These are phyloP conservation scores for Hedychridium roseum DNA, from an alignment of 2,888 invertebrate species.

Conservation along the genomic window DNA sequence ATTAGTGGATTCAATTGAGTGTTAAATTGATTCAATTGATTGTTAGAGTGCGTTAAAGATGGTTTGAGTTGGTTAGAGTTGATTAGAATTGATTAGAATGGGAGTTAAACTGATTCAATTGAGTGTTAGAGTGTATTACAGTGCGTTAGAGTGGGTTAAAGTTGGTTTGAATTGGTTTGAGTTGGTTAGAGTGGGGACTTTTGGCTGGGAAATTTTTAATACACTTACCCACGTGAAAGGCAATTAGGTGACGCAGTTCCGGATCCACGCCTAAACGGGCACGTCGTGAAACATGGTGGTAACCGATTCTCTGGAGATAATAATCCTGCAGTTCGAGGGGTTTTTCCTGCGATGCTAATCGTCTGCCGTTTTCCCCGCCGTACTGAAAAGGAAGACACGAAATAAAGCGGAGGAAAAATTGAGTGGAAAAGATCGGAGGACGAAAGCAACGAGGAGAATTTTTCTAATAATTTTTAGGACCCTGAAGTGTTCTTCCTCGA, in stretches of 20 bases:
- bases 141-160: too few species aligned
- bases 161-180: not conserved
- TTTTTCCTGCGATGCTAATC: slow-evolving; percentile 67
- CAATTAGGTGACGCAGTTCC: slow-evolving; percentile 70
- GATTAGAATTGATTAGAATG: too few species aligned
- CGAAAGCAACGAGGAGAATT: too few species aligned
- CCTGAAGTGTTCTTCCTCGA: too few species aligned
- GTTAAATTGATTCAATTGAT: too few species aligned
- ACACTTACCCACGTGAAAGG: slow-evolving; percentile 68
- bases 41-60: too few species aligned
- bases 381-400: slow-evolving; percentile 43
- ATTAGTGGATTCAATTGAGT: too few species aligned
- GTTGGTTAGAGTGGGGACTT: not conserved
- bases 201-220: slow-evolving; percentile 4
- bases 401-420: slow-evolving; percentile 5
- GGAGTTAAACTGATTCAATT: too few species aligned
- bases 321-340: slow-evolving; percentile 72
- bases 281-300: slow-evolving; percentile 69
- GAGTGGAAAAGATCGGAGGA: slow-evolving; percentile 6
- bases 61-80: too few species aligned
- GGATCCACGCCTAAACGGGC: slow-evolving; percentile 73
- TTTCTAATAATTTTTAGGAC: too few species aligned
- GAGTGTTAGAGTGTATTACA: too few species aligned
- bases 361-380: slow-evolving; percentile 68
- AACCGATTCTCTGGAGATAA: slow-evolving; percentile 69